Evolutionary conservation across 2,888 invertebrate species (phyloP).

Genomic region (Tipula unca): DNA sequence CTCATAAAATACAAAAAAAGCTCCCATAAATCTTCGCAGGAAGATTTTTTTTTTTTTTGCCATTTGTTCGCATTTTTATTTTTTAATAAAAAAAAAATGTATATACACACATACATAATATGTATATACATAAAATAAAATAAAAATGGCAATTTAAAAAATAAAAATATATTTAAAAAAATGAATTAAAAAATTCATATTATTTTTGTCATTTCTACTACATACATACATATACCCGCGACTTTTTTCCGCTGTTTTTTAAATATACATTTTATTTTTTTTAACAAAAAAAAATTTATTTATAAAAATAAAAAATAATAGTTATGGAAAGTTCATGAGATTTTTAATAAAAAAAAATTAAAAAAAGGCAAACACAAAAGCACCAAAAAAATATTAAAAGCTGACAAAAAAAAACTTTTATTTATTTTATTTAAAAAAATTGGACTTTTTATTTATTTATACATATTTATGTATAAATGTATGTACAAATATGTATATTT

Average conservation of each 20-base stretch:
- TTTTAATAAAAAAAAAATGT: constrained; percentile 8
- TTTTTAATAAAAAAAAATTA: neutral
- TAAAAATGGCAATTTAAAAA: constrained; percentile 2
- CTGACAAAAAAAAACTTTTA: neutral
- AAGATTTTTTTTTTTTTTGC: neutral
- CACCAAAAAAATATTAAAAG: neutral
- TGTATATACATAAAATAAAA: neutral
- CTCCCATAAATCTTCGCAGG: neutral
- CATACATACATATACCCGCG: neutral
- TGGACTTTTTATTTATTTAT: constrained; percentile 14
- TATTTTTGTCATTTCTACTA: constrained; percentile 8
- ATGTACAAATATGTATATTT: neutral
- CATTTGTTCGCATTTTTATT: neutral
- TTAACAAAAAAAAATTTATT: neutral
- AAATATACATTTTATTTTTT: neutral
- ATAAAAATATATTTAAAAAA: neutral
- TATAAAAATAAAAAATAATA: constrained; percentile 3
- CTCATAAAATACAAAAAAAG: neutral
- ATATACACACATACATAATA: no score
- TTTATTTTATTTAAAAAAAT: constrained; percentile 14
- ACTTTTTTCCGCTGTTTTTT: neutral
- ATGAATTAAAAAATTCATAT: constrained; percentile 14
- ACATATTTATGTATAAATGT: neutral
- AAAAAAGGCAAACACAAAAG: neutral
- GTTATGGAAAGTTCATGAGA: constrained; percentile 14